Percentiles rank a stretch among this genome's conserved stretches.
Evolutionary conservation across 2,888 invertebrate species (phyloP).

Genomic region (Phlogophora meticulosa): DNA sequence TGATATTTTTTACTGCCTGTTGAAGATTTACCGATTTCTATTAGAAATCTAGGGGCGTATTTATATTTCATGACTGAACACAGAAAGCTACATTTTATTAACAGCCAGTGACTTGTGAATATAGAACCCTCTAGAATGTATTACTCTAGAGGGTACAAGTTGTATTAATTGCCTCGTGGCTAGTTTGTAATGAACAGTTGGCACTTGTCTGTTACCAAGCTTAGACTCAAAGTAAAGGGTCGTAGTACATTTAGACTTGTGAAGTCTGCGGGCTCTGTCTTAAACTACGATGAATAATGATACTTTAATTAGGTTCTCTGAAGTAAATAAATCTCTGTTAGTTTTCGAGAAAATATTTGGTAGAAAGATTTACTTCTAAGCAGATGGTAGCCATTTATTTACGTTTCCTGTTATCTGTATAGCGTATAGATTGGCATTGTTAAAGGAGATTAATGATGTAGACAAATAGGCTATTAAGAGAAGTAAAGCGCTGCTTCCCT

Average conservation of each 20-base stretch:
- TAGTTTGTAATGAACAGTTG: constrained; percentile 16
- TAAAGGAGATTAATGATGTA: constrained; percentile 57
- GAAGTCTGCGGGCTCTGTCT: constrained; percentile 2
- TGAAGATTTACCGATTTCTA: constrained; percentile 59
- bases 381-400: constrained; percentile 31
- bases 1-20: constrained; percentile 57
- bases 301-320: constrained; percentile 30
- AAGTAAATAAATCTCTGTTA: constrained; percentile 37
- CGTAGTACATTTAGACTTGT: constrained; percentile 4
- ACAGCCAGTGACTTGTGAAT: constrained; percentile 22
- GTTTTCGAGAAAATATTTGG: constrained; percentile 17
- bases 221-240: constrained; percentile 3
- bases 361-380: constrained; percentile 14
- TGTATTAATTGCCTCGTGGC: constrained; percentile 33
- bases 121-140: constrained; percentile 25
- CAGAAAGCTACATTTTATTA: neutral
- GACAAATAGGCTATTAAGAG: constrained; percentile 58
- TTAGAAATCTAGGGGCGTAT: neutral
- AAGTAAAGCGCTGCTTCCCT: constrained; percentile 23
- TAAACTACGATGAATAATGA: constrained; percentile 22
- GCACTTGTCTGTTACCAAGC: neutral
- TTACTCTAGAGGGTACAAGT: constrained; percentile 25
- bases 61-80: neutral
- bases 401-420: constrained; percentile 26
- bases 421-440: constrained; percentile 42